Conservation (phyloP, 2,888 invertebrate genomes). For the Tetragonula carbonaria region DNA sequence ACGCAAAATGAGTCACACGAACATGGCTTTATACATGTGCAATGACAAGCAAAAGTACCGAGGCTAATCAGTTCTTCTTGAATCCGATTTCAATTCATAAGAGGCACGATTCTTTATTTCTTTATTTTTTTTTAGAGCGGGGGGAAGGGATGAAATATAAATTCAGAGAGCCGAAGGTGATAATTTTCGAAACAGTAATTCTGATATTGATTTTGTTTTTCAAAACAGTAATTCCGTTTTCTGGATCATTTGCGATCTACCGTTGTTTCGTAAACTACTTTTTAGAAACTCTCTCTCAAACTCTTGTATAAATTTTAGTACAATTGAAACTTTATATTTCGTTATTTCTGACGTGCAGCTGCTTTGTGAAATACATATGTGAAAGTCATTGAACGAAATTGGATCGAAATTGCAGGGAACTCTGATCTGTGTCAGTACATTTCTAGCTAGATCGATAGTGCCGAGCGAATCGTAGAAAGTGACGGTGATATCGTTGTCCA, state of each 20-base stretch:
- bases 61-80: not conserved
- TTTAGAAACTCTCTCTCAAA: no score
- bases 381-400: no score
- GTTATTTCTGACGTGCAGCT: not conserved
- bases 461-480: conserved; percentile 12
- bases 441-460: not conserved
- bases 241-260: not conserved
- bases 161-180: not conserved
- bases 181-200: not conserved
- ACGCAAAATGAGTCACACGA: not conserved
- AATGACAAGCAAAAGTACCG: not conserved
- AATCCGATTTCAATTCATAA: not conserved
- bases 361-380: not conserved
- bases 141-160: not conserved
- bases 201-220: not conserved
- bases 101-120: not conserved
- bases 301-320: no score
- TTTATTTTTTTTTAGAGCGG: not conserved
- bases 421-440: not conserved
- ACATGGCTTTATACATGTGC: not conserved
- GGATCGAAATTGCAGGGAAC: not conserved
- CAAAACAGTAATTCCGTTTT: not conserved
- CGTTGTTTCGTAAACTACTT: not conserved
- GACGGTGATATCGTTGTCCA: conserved; percentile 27
- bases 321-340: not conserved